Conservation (phyloP, 2,113 vertebrate species). For the Lycaon pictus region DNA sequence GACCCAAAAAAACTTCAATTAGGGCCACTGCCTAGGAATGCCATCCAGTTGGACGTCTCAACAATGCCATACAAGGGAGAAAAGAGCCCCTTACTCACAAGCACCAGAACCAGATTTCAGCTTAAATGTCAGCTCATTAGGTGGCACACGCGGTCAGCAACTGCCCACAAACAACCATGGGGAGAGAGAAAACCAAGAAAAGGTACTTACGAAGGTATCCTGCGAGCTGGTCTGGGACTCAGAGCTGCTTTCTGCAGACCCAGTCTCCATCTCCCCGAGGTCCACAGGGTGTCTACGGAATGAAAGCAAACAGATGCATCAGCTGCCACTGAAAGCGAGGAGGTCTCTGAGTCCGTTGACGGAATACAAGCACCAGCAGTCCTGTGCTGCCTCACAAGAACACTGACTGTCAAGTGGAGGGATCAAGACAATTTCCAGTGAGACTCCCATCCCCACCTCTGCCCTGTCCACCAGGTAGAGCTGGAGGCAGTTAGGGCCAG, state of each 20-base stretch:
- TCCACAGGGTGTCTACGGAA: constrained; percentile 90
- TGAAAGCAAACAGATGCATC: background rate
- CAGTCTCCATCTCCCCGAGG: constrained; percentile 94
- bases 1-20: background rate
- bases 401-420: rapidly evolving
- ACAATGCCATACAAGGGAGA: rapidly evolving
- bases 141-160: rapidly evolving
- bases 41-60: background rate
- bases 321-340: rapidly evolving
- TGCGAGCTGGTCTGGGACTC: constrained; percentile 85
- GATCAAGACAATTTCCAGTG: background rate
- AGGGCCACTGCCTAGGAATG: background rate
- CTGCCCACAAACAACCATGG: rapidly evolving
- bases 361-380: rapidly evolving
- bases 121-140: no score
- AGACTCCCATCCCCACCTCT: background rate
- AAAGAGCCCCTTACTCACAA: no score
- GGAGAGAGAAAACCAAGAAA: rapidly evolving
- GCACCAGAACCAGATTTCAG: background rate
- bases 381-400: rapidly evolving
- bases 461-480: background rate
- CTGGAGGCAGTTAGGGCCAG: background rate
- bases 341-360: rapidly evolving
- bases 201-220: constrained; percentile 82
- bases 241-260: constrained; percentile 88